Base-by-base conservation (phyloP, 2,113 vertebrate species). In the Atlantisia rogersi region DNA sequence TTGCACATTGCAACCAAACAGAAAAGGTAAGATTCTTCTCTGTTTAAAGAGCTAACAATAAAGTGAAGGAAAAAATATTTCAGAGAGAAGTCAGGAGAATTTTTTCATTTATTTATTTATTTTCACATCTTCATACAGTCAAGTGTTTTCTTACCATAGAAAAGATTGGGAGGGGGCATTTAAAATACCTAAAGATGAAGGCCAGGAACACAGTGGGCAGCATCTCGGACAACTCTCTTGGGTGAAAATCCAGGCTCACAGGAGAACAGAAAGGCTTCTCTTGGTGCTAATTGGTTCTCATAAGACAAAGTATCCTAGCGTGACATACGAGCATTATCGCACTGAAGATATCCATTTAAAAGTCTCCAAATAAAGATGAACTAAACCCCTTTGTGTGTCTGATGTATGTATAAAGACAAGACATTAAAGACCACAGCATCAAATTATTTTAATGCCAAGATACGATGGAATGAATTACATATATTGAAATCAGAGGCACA, bases 1-100 rank as follows among this genome's bases (percentile, higher is more conserved):
- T 86, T 75, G 19, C 52, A 86, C 24, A 64, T 75, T 92, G 29
- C 64, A 92, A 95, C 82, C 53, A 89, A 82, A 52, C n/a, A 83
- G 64, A 86, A 64, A 85, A 94, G 55, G 71, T 64, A 80, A 74
- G 19, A 68, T 60, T 88, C 31, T 63, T 17, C 32, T 22, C 17
- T 60, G 37, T 46, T 83, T 78, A n/a, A 68, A 81, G 16, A 40
- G 32, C 15, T 83, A 31, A 24, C 20, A 86, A 42, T 26, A 42
- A 92, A 31, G 29, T 48, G 37, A 59, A 82, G 29, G 44, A 81
- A 83, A 71, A 94, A 64, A 52, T 60, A 6, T 64, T 63, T 81
- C 25, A 32, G 40, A 78, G 4, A 3, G 13, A 9, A 82, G 12
- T 9, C 32, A 48, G 73, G 19, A 90, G 11, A 78, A 80, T 35